A percentile compares a stretch with the other conserved stretches of the same genome.
These are phyloP conservation scores for Drosophila lini DNA, from an alignment of 1,140 invertebrate genomes.

Conservation along the genomic window DNA sequence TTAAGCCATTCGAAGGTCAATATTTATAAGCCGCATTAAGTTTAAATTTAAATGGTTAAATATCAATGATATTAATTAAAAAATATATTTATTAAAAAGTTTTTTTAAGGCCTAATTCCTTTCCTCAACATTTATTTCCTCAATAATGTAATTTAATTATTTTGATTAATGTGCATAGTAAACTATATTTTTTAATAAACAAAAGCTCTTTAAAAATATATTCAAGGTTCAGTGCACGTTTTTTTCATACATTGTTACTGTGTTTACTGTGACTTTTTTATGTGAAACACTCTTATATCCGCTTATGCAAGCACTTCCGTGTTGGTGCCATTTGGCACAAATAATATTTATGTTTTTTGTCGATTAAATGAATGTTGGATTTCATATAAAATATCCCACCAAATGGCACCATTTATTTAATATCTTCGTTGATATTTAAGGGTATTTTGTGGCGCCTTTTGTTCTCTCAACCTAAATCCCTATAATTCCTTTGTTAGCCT, in stretches of 20 bases:
- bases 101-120: neutral
- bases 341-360: conserved; percentile 4
- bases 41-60: neutral
- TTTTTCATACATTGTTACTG: neutral
- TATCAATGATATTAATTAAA: neutral
- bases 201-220: neutral
- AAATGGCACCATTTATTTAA: conserved; percentile 1
- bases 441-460: conserved; percentile 11
- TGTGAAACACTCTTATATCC: neutral
- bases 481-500: conserved; percentile 27
- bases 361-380: neutral
- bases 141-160: neutral
- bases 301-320: conserved; percentile 11
- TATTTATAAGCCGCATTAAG: neutral
- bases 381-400: neutral
- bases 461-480: neutral
- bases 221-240: neutral
- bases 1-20: too few relatives aligned
- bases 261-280: neutral
- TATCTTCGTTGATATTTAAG: neutral
- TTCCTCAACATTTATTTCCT: neutral
- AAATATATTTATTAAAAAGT: neutral
- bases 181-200: neutral
- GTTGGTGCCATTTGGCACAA: conserved; percentile 1
- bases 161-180: neutral